These are phyloP conservation scores for Ernsta delagoae DNA, from an alignment of 2,888 invertebrate species.

Conservation along the genomic window DNA sequence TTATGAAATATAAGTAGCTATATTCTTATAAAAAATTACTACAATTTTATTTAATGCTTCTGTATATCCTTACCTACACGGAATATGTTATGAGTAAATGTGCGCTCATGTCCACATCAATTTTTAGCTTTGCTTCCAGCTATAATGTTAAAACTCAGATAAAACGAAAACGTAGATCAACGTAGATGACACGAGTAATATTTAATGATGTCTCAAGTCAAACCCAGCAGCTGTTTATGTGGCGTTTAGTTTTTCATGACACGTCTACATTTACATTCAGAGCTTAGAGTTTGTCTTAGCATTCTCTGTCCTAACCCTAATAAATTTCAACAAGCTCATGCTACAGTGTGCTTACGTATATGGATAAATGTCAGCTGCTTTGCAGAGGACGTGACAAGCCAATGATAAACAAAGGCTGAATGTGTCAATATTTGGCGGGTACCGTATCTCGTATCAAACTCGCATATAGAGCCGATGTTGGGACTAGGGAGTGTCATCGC, in stretches of 20 bases:
- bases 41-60: too few relatives aligned
- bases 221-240: not conserved
- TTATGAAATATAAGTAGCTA: too few relatives aligned
- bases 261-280: not conserved
- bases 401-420: conserved; percentile 5
- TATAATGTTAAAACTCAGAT: too few relatives aligned
- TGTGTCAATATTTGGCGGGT: conserved; percentile 19
- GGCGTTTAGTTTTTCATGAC: not conserved
- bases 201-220: too few relatives aligned
- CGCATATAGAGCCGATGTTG: not conserved
- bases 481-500: conserved; percentile 1
- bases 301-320: not conserved
- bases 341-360: not conserved
- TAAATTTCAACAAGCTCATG: not conserved
- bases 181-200: too few relatives aligned
- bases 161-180: too few relatives aligned
- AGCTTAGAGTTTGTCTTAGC: not conserved
- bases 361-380: not conserved
- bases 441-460: conserved; percentile 1
- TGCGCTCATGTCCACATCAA: too few relatives aligned
- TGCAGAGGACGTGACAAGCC: conserved; percentile 5
- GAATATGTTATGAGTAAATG: too few relatives aligned
- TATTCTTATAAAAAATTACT: too few relatives aligned
- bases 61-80: too few relatives aligned
- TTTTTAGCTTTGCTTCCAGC: too few relatives aligned